phyloP scores from a whole-genome alignment of 1,140 invertebrate species.

The Drosophila persimilis region DNA sequence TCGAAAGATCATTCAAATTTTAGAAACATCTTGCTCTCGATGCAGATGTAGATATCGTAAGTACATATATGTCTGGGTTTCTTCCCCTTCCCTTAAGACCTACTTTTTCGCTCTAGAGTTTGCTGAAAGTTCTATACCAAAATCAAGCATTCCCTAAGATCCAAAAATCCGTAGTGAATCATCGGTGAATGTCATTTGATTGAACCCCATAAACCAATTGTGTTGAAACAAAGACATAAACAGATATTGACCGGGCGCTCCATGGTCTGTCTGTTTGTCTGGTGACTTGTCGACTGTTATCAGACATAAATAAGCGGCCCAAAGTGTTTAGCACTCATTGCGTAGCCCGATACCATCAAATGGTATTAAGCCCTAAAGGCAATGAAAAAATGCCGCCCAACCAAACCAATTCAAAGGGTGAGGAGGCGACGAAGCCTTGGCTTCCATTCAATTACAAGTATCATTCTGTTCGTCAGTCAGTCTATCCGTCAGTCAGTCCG shows the following conservation, averaged over 20 bases:
- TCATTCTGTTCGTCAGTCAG: background rate
- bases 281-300: conserved; percentile 49
- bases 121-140: no score
- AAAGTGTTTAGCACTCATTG: conserved; percentile 46
- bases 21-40: no score
- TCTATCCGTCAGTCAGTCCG: conserved; percentile 8
- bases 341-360: conserved; percentile 43
- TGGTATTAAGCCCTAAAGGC: conserved; percentile 54
- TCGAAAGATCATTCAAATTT: no score
- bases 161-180: no score
- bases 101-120: no score
- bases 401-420: conserved; percentile 7
- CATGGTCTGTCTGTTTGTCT: conserved; percentile 15
- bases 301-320: conserved; percentile 52
- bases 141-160: no score
- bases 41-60: no score
- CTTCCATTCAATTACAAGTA: background rate
- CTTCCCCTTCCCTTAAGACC: no score
- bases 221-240: conserved; percentile 12
- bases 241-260: no score
- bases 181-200: background rate
- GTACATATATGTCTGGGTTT: no score
- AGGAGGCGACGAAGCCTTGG: background rate
- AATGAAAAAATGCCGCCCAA: conserved; percentile 19
- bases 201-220: conserved; percentile 2